These are phyloP conservation scores for Augochlorella aurata DNA, from an alignment of 2,888 invertebrate genomes.

Conservation along the genomic window DNA sequence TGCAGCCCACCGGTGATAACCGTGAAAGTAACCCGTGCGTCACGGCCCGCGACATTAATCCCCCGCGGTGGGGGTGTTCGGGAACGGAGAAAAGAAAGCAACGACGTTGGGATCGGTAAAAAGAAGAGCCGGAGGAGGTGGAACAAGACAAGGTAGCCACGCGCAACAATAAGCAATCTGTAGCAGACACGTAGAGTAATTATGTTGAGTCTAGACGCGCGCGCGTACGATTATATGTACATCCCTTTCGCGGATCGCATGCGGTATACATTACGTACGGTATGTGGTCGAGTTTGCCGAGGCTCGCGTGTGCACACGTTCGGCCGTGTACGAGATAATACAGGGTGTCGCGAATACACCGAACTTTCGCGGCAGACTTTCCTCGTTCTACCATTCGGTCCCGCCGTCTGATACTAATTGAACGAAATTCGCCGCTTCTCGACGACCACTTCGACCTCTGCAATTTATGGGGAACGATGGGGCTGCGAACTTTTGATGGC, in stretches of 20 bases:
- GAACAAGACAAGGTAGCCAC: slow-evolving; percentile 15
- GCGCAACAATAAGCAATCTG: slow-evolving; percentile 66
- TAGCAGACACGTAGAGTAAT: slow-evolving; percentile 59
- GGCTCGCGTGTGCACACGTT: slow-evolving; percentile 13
- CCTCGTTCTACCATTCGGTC: too few species aligned
- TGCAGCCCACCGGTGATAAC: slow-evolving; percentile 50
- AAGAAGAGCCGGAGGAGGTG: neutral
- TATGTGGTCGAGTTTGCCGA: slow-evolving; percentile 53
- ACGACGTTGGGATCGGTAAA: neutral
- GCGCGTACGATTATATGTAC: slow-evolving; percentile 53
- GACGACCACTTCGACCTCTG: neutral
- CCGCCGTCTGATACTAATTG: too few species aligned
- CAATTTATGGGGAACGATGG: neutral
- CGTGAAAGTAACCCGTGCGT: slow-evolving; percentile 64
- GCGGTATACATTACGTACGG: slow-evolving; percentile 62
- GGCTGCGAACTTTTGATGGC: neutral
- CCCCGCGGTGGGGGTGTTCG: neutral
- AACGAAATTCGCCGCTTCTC: neutral
- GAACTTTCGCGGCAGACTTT: neutral
- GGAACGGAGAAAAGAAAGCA: neutral
- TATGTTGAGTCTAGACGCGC: slow-evolving; percentile 64
- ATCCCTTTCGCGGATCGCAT: slow-evolving; percentile 55
- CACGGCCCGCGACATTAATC: slow-evolving; percentile 59
- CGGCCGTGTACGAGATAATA: slow-evolving; percentile 34
- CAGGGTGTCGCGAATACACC: slow-evolving; percentile 41